Evolutionary conservation across 2,113 vertebrate genomes (phyloP), one percentile per base, ranked within the genome.

Genomic region (Gallinago jamesoni): DNA sequence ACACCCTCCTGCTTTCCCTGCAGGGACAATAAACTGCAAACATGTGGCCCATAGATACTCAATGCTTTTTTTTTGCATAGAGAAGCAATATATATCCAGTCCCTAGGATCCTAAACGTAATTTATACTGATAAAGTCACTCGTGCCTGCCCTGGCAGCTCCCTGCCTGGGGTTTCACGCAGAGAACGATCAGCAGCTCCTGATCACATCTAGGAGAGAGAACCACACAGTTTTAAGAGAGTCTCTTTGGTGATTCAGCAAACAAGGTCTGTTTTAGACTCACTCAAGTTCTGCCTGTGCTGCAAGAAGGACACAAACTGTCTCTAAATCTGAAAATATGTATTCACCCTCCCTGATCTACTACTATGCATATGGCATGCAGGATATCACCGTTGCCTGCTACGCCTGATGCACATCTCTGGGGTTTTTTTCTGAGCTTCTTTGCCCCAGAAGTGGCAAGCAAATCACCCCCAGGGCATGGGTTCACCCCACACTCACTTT

Each of bases 311-410:
- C 33, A 59, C 33, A 73, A 84, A 63, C 25, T 45, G 23, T 8
- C 30, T 31, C 41, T 30, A 53, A 85, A 45, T 45, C n/a, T 47
- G 68, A 47, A 84, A 27, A 68, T 12, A 20, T 4, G n/a, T 33
- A 0, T 35, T 75, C 19, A 48, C 23, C 11, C 47, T 16, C 31
- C 17, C 25, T 16, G 31, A n/a, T 28, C n/a, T 30, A 10, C 25
- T 24, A 0, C 39, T 5, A 10, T 35, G 9, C 14, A 7, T 19
- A 12, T 59, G 14, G 30, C 39, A 14, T 31, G 68, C n/a, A 83
- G 37, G 7, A 1, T 17, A 28, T 37, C 28, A 2, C 27, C 3
- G 1, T 4, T 28, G 19, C 24, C 31, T 0, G 0, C 9, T 13
- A 13, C 19, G 31, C 16, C 16, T 5, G 4, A 47, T 66, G 33